phyloP scores from a whole-genome alignment of 1,140 invertebrate genomes.

The Pseudomyrmex flavicornis region DNA sequence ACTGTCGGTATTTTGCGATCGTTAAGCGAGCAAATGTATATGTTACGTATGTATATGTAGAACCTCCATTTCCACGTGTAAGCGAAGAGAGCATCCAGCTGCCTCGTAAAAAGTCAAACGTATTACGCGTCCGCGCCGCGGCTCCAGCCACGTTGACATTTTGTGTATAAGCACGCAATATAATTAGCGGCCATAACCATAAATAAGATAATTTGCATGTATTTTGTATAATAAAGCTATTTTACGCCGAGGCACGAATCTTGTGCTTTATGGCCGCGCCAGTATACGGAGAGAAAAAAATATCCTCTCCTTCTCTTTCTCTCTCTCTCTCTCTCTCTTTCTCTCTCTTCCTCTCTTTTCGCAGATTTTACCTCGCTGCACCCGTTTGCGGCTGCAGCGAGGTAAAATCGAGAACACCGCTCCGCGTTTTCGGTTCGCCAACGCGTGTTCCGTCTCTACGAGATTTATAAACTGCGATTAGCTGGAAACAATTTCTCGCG shows the following conservation, averaged over 20 bases:
- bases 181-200: slow-evolving; percentile 82
- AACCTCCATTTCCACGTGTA: slow-evolving; percentile 47
- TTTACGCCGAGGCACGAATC: slow-evolving; percentile 77
- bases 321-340: neutral
- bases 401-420: slow-evolving; percentile 59
- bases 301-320: slow-evolving; percentile 1
- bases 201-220: slow-evolving; percentile 83
- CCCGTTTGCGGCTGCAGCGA: slow-evolving; percentile 25
- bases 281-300: slow-evolving; percentile 35
- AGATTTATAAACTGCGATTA: slow-evolving; percentile 55
- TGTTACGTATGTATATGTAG: slow-evolving; percentile 71
- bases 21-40: slow-evolving; percentile 78
- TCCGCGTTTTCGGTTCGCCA: slow-evolving; percentile 61
- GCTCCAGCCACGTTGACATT: slow-evolving; percentile 80
- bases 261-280: slow-evolving; percentile 71
- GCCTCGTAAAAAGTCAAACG: slow-evolving; percentile 78
- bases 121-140: slow-evolving; percentile 75
- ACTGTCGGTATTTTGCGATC: slow-evolving; percentile 79
- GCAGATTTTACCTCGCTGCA: slow-evolving; percentile 43
- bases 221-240: slow-evolving; percentile 83
- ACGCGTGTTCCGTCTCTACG: slow-evolving; percentile 8
- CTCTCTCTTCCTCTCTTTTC: neutral
- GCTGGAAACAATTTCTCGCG: slow-evolving; percentile 42
- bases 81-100: slow-evolving; percentile 65
- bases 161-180: slow-evolving; percentile 80